Evolutionary conservation across 2,888 invertebrate genomes (phyloP).

Genomic region (Odontomyia ornata): DNA sequence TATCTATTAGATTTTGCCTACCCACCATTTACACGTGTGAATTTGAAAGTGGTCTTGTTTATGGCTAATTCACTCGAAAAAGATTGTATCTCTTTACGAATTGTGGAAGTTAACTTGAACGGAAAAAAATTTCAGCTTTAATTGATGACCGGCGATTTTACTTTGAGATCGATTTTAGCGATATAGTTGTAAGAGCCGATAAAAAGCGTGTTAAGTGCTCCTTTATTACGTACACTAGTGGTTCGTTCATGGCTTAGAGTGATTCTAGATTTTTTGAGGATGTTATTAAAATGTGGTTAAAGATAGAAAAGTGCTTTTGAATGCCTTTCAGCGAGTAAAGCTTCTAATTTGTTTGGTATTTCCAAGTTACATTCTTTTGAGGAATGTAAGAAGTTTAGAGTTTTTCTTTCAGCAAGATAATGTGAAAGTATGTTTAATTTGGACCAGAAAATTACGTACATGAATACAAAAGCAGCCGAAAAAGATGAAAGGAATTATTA

Average conservation of each 20-base stretch:
- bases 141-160: slow-evolving; percentile 31
- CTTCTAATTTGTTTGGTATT: neutral
- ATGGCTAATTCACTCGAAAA: neutral
- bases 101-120: neutral
- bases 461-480: no score
- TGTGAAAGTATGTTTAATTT: no score
- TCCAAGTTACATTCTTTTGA: no score
- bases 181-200: neutral
- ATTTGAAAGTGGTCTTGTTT: slow-evolving; percentile 16
- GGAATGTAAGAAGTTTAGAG: no score
- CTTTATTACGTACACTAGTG: neutral
- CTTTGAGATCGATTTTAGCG: slow-evolving; percentile 41
- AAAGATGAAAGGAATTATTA: no score
- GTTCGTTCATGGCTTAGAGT: neutral
- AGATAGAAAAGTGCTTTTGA: neutral
- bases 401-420: no score
- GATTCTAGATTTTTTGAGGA: slow-evolving; percentile 21
- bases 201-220: slow-evolving; percentile 22
- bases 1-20: slow-evolving; percentile 3
- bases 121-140: neutral
- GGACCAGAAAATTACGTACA: no score
- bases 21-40: slow-evolving; percentile 4
- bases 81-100: neutral
- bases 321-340: neutral
- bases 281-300: slow-evolving; percentile 8